Conservation (phyloP, 2,797 vertebrate genomes). For the Lemur catta region DNA sequence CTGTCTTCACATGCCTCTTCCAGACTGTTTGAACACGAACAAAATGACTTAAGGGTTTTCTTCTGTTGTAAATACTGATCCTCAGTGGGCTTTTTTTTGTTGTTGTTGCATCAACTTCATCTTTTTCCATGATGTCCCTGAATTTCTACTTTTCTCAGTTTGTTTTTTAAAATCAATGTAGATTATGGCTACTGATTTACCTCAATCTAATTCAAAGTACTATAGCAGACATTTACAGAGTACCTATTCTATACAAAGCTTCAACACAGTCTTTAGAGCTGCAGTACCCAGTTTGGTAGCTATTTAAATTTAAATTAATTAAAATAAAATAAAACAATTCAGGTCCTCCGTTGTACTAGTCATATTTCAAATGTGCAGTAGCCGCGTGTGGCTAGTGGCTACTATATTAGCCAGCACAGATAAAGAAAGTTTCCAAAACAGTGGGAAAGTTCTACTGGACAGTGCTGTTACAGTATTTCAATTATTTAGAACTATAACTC, state of each 20-base stretch:
- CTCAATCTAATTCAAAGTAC: not conserved
- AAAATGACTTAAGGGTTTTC: not conserved
- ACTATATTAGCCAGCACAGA: not conserved
- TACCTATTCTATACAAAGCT: not conserved
- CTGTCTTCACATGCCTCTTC: not conserved
- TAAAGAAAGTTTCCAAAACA: not conserved
- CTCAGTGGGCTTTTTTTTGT: not conserved
- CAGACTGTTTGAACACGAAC: not conserved
- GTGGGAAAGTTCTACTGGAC: not conserved
- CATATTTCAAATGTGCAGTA: not conserved
- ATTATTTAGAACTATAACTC: not conserved
- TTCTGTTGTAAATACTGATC: not conserved
- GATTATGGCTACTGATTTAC: not conserved
- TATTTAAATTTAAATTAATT: constrained; percentile 8
- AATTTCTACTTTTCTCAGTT: not conserved
- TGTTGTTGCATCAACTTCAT: not conserved
- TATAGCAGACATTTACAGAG: not conserved
- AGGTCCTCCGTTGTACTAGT: not conserved
- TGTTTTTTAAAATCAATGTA: not conserved
- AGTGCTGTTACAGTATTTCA: not conserved
- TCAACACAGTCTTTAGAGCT: not conserved
- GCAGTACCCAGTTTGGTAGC: not conserved
- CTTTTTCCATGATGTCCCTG: not conserved
- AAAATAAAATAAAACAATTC: constrained; percentile 16
- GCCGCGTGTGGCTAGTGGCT: too few relatives aligned